Base-by-base conservation (phyloP, 2,888 invertebrate species). In the Acronicta alni region DNA sequence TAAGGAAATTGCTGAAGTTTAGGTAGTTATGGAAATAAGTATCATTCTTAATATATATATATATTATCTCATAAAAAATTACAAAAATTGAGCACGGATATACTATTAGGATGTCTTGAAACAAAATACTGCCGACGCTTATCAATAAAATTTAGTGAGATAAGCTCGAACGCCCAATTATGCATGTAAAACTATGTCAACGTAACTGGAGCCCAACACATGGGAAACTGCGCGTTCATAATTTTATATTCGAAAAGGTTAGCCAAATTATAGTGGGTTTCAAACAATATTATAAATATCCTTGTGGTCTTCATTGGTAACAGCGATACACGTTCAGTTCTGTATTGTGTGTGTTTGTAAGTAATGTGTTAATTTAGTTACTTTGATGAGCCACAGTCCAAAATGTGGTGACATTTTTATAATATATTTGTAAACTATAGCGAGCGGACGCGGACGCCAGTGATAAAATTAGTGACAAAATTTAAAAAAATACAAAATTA, bases 291-390 rank as follows among this genome's bases (percentile, higher is more conserved):
- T 89, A 90, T 88, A 82, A 89, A 93, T 91, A 93, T 94, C 94
- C 94, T 91, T 94, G 94, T 94, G 94, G 94, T 94, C 93, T 94
- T 92, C 85, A 92, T 90, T 90, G 85, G 87, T 88, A 90, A 91
- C 92, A 91, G 91, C 91, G 91, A 91, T 90, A 90, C 89, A 90
- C 87, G 89, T 91, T 91, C 85, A 83, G 86, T 91, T 89, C 66
- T 70, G 81, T 86, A 86, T 82, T 84, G 79, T 84, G 77, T 84
- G 77, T 76, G 65, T 74, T 76, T 69, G 72, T 74, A 71, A 72
- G 79, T 82, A 84, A 85, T 85, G 82, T 86, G 84, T 85, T 86
- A 80, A 82, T 87, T 89, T 82, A 79, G 80, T 85, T 83, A 83
- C 75, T 86, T 86, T 84, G 85, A 85, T 84, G 83, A 88, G 88